These are phyloP conservation scores for Catocala sponsa DNA, from an alignment of 2,888 invertebrate species.

Conservation along the genomic window DNA sequence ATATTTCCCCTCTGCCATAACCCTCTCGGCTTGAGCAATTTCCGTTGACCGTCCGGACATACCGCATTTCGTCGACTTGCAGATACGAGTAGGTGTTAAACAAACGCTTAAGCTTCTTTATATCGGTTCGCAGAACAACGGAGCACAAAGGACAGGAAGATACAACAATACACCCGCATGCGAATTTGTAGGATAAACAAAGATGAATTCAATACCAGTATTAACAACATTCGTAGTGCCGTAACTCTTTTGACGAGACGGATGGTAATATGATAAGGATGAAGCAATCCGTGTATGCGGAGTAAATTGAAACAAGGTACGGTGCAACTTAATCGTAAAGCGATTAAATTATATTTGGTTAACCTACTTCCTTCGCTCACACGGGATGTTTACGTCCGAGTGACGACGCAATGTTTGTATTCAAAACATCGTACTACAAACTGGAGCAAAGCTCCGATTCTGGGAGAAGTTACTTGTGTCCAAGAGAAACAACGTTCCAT, in stretches of 20 bases:
- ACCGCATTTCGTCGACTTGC: slow-evolving; percentile 46
- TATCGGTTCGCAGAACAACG: slow-evolving; percentile 62
- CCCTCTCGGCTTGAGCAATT: slow-evolving; percentile 63
- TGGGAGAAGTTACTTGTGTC: slow-evolving; percentile 49
- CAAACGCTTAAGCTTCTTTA: slow-evolving; percentile 68
- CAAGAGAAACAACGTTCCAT: slow-evolving; percentile 66
- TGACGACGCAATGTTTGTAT: slow-evolving; percentile 73
- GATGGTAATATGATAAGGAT: slow-evolving; percentile 44
- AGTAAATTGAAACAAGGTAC: slow-evolving; percentile 51
- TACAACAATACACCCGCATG: slow-evolving; percentile 77
- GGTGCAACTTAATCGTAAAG: slow-evolving; percentile 59
- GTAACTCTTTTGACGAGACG: slow-evolving; percentile 41
- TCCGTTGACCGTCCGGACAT: slow-evolving; percentile 61
- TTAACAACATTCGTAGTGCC: slow-evolving; percentile 49
- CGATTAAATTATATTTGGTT: slow-evolving; percentile 73
- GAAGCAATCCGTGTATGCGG: slow-evolving; percentile 41
- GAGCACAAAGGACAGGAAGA: slow-evolving; percentile 65
- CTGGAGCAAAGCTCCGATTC: slow-evolving; percentile 66
- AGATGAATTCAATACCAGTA: slow-evolving; percentile 57
- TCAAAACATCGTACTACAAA: slow-evolving; percentile 70
- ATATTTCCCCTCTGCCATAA: slow-evolving; percentile 59
- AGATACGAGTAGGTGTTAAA: slow-evolving; percentile 60
- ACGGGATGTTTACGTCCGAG: slow-evolving; percentile 78
- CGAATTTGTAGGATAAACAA: slow-evolving; percentile 64
- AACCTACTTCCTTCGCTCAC: slow-evolving; percentile 69